Conservation (phyloP, 2,888 invertebrate genomes). For the Cheilosia impressa region DNA sequence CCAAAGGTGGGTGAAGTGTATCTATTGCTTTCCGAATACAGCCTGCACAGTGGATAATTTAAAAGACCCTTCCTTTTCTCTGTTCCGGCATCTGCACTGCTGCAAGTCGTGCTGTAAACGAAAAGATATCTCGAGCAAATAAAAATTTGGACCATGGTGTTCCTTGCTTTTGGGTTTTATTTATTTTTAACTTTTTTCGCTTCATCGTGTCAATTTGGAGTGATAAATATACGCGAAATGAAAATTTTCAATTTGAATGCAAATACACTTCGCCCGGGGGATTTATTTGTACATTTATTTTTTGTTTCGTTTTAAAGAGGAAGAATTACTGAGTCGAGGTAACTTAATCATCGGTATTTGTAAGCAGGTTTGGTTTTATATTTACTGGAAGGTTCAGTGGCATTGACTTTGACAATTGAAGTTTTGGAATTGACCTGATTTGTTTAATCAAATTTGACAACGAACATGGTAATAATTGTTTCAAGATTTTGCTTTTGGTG, state of each 20-base stretch:
- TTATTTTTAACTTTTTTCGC: not conserved
- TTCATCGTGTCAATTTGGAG: constrained; percentile 52
- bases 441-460: too few relatives aligned
- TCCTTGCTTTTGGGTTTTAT: constrained; percentile 3
- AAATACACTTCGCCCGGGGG: constrained; percentile 47
- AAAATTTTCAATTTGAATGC: constrained; percentile 63
- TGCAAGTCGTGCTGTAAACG: constrained; percentile 21
- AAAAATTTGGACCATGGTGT: constrained; percentile 15
- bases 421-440: too few relatives aligned
- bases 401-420: not conserved
- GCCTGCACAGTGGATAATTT: constrained; percentile 29
- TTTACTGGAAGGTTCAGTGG: not conserved
- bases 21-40: constrained; percentile 19
- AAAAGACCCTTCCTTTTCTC: constrained; percentile 6
- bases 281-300: constrained; percentile 16
- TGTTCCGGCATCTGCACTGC: not conserved
- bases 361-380: not conserved
- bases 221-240: constrained; percentile 49
- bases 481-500: too few relatives aligned
- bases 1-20: constrained; percentile 18
- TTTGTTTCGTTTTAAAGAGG: not conserved
- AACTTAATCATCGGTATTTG: not conserved
- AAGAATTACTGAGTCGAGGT: not conserved
- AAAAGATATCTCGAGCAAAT: constrained; percentile 10
- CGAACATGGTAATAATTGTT: too few relatives aligned